Base-by-base conservation (phyloP, 2,888 invertebrate species). In the Stenodera caucasica region DNA sequence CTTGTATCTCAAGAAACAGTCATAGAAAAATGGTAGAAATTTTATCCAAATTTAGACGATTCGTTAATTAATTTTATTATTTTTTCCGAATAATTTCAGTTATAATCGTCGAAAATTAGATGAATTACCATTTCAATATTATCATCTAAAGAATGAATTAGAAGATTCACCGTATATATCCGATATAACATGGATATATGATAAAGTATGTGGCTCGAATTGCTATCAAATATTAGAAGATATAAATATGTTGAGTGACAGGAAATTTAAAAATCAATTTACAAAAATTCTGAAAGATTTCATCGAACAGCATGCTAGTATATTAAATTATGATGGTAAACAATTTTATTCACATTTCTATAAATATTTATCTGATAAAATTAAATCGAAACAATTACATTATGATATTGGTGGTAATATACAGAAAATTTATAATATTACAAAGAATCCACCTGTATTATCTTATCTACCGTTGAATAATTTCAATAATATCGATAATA, bases 31-130 rank as follows among this genome's bases (percentile, higher is more conserved):
- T 80, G 81, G 81, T 81, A n/a, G n/a, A n/a, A 79, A 29, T 55
- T 55, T 51, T 55, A 49, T 45, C 53, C 40, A 18, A 9, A n/a
- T 52, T 30, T 56, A 40, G 21, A 55, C 33, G 54, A 26, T 30
- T 51, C 53, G 57, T 61, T 52, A 45, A n/a, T n/a, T 18, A 49
- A 50, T 51, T 53, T 57, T 29, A 29, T 49, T 6, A 5, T 26
- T 3, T 26, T 26, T 26, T 6, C 7, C 7, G 26, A n/a, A n/a
- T n/a, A n/a, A n/a, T 81, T 81, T 55, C 80, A 90, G 91, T 77
- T 91, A 88, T 80, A 93, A 94, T 81, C 84, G 87, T 52, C 83
- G 94, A 72, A 91, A 90, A 81, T 84, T 92, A 64, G 90, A 91
- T 77, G 94, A 94, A 80, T 83, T 94, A 53, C 93, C 94, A 50